Conservation (phyloP, 2,888 invertebrate genomes). For the Scelioninae gen. 2 region DNA sequence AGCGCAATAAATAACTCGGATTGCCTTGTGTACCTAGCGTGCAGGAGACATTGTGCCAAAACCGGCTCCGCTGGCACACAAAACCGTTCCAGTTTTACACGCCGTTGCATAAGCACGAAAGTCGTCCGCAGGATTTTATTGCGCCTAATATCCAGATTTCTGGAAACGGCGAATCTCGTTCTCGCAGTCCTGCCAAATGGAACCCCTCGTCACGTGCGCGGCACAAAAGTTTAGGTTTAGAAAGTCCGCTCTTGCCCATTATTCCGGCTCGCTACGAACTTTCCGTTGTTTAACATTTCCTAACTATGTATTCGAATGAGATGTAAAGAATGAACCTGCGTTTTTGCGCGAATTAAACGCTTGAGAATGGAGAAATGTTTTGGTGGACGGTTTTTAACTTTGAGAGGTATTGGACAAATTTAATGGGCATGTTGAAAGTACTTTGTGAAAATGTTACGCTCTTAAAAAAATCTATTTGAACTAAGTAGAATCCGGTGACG, state of each 20-base stretch:
- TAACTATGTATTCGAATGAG: slow-evolving; percentile 39
- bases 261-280: slow-evolving; percentile 29
- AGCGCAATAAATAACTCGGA: slow-evolving; percentile 73
- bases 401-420: too few relatives aligned
- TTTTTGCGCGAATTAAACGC: slow-evolving; percentile 8
- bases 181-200: slow-evolving; percentile 36
- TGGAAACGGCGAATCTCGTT: slow-evolving; percentile 48
- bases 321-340: slow-evolving; percentile 11
- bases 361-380: too few relatives aligned
- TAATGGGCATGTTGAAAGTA: too few relatives aligned
- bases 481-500: too few relatives aligned
- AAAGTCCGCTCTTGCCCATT: slow-evolving; percentile 40
- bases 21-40: slow-evolving; percentile 67
- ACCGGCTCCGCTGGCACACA: slow-evolving; percentile 55
- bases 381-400: too few relatives aligned
- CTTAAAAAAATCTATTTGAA: too few relatives aligned
- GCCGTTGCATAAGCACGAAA: slow-evolving; percentile 58
- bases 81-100: slow-evolving; percentile 61
- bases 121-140: slow-evolving; percentile 48
- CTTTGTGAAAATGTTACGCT: too few relatives aligned
- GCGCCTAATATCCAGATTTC: slow-evolving; percentile 51
- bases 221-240: slow-evolving; percentile 38
- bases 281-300: slow-evolving; percentile 45
- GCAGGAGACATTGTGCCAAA: slow-evolving; percentile 61
- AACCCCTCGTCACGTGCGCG: slow-evolving; percentile 50